phyloP scores from a whole-genome alignment of 2,113 vertebrate species.

The Muntiacus muntjak region DNA sequence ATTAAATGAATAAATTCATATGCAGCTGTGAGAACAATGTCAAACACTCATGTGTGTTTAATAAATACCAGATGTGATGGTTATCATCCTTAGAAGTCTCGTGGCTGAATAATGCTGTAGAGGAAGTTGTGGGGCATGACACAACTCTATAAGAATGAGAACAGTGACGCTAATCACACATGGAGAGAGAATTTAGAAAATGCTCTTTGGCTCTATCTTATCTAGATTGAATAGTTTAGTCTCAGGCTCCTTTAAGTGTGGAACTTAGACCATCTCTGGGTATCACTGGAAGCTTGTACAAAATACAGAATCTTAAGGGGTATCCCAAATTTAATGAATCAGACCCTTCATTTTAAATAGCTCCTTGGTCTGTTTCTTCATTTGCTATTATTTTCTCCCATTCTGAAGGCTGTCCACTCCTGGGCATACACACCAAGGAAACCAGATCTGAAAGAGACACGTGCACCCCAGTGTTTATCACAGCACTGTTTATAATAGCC shows the following conservation, averaged over 20 bases:
- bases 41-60: too few species aligned
- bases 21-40: not conserved
- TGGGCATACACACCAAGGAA: too few species aligned
- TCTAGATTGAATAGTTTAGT: too few species aligned
- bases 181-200: rapidly evolving
- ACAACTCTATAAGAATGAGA: not conserved
- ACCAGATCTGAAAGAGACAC: too few species aligned
- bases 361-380: not conserved
- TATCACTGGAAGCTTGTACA: too few species aligned
- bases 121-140: not conserved
- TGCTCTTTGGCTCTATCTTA: rapidly evolving
- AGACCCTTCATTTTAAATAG: not conserved
- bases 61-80: not conserved
- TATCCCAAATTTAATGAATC: not conserved
- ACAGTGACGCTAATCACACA: not conserved
- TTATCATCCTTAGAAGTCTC: not conserved
- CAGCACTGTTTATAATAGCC: too few species aligned
- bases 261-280: not conserved
- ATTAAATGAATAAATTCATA: not conserved
- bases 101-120: rapidly evolving
- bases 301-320: not conserved
- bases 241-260: not conserved
- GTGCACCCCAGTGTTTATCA: too few species aligned
- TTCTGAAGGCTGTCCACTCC: too few species aligned
- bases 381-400: too few species aligned